phyloP scores from a whole-genome alignment of 2,888 invertebrate genomes.

The Chironomus tentans region DNA sequence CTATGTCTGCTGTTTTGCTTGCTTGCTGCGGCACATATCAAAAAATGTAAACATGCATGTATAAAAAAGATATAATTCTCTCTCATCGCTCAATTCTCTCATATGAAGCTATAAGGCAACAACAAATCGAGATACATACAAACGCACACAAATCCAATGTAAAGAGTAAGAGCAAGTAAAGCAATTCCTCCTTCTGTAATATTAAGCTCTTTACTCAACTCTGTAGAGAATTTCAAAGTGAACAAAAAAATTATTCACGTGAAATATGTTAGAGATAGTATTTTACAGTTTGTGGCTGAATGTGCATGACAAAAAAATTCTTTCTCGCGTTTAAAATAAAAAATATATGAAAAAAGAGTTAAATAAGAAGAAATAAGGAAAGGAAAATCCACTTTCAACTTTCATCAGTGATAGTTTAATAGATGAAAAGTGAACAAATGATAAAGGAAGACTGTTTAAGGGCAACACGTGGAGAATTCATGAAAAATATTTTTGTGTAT shows the following conservation, averaged over 20 bases:
- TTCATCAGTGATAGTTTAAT: not conserved
- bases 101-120: not conserved
- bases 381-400: not conserved
- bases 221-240: not conserved
- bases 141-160: not conserved
- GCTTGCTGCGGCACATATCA: too few relatives aligned
- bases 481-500: not conserved
- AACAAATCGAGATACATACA: not conserved
- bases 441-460: too few relatives aligned
- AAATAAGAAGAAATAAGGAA: not conserved
- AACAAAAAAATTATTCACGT: slow-evolving; percentile 10
- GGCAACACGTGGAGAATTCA: not conserved
- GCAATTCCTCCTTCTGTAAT: not conserved
- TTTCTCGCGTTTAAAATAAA: not conserved
- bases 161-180: not conserved
- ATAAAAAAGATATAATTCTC: not conserved
- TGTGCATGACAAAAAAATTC: slow-evolving; percentile 21
- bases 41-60: too few relatives aligned
- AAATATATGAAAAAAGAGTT: not conserved
- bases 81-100: not conserved
- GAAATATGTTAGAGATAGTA: slow-evolving; percentile 26
- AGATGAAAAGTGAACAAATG: too few relatives aligned
- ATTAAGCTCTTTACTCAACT: not conserved
- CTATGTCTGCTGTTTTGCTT: too few relatives aligned
- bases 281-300: slow-evolving; percentile 26